Evolutionary conservation across 1,140 invertebrate species (phyloP).

Genomic region (Penaeus chinensis): DNA sequence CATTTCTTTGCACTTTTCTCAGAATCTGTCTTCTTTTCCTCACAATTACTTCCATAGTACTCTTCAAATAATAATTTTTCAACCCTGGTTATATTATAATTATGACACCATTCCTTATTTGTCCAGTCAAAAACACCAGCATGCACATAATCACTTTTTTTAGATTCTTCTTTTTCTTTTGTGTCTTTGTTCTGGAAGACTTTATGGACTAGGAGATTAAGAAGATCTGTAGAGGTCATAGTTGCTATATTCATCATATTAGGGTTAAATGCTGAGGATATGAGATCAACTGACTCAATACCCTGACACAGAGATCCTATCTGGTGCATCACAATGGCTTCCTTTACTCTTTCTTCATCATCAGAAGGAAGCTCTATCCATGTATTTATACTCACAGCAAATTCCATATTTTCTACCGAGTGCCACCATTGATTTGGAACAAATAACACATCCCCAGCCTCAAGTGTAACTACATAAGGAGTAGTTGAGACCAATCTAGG

Average conservation of each 20-base stretch:
- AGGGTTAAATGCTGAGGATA: slow-evolving; percentile 51
- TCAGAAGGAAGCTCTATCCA: slow-evolving; percentile 79
- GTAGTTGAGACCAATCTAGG: slow-evolving; percentile 67
- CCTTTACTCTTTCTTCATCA: slow-evolving; percentile 64
- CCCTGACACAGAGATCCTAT: slow-evolving; percentile 51
- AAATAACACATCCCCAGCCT: slow-evolving; percentile 87
- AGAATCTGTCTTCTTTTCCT: background rate
- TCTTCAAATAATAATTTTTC: no score
- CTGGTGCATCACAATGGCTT: slow-evolving; percentile 64
- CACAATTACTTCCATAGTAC: background rate
- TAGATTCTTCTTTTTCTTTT: background rate
- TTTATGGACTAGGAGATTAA: slow-evolving; percentile 22
- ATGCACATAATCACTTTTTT: background rate
- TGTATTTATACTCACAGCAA: slow-evolving; percentile 84
- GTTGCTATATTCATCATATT: slow-evolving; percentile 56
- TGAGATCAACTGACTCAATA: slow-evolving; percentile 19
- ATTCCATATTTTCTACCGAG: slow-evolving; percentile 86
- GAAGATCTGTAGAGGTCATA: slow-evolving; percentile 34
- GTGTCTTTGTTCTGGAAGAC: background rate
- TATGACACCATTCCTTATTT: background rate
- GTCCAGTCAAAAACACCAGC: background rate
- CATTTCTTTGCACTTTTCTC: background rate
- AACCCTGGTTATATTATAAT: no score
- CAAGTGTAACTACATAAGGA: slow-evolving; percentile 76
- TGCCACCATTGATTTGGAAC: slow-evolving; percentile 96